Evolutionary conservation across 2,113 vertebrate genomes (phyloP).

Genomic region (Fregetta grallaria): DNA sequence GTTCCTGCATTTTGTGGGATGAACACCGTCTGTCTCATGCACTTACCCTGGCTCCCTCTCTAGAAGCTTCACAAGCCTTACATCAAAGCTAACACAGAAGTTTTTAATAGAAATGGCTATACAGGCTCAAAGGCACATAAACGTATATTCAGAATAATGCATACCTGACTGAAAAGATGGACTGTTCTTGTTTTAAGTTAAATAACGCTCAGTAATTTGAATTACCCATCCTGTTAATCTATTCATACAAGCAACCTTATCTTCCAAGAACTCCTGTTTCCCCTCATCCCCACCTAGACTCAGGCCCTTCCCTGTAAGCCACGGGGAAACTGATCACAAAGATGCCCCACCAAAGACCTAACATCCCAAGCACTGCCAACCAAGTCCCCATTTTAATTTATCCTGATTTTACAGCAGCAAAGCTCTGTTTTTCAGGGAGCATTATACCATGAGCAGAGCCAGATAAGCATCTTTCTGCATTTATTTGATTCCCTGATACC

Average conservation of each 20-base stretch:
- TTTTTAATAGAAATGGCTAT: background rate
- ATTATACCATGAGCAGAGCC: background rate
- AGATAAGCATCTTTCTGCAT: background rate
- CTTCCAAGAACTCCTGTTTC: background rate
- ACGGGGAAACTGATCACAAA: background rate
- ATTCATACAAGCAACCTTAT: accelerated
- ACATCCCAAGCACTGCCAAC: background rate
- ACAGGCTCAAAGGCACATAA: background rate
- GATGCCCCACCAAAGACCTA: accelerated
- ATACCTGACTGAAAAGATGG: background rate
- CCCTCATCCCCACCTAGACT: background rate
- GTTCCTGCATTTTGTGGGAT: background rate
- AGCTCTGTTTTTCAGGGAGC: background rate
- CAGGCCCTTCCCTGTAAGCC: background rate
- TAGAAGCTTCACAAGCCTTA: background rate
- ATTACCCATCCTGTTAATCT: background rate
- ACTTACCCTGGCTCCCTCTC: background rate
- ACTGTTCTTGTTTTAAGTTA: background rate
- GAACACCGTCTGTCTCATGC: accelerated
- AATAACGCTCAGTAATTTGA: background rate
- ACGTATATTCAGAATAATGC: background rate
- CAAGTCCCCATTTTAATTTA: background rate
- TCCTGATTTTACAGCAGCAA: background rate
- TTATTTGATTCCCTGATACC: background rate
- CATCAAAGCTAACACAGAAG: background rate